Evolutionary conservation across 2,113 vertebrate species (phyloP), one percentile per base, ranked within the genome.

Genomic region (Taurulus bubalis): DNA sequence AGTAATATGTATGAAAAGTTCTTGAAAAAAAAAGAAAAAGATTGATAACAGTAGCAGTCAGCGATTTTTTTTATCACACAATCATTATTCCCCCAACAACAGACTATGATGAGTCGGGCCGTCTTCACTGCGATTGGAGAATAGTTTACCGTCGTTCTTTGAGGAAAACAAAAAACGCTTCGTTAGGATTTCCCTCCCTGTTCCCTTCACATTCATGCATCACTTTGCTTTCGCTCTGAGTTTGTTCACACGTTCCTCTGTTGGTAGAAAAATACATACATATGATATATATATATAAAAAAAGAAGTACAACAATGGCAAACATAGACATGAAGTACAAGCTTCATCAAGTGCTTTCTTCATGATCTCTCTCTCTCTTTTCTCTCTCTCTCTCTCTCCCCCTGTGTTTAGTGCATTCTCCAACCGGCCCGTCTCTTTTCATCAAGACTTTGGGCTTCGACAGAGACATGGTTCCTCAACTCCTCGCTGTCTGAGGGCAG

Each of bases 231-330:
- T 80, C 85, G 76, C 73, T 84, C 80, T 2, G 6, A 45, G 36
- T 84, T 87, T 75, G 73, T 60, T 88, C 88, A 91, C 85, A 85
- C 76, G 45, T 82, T 87, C 73, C 76, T 85, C 85, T 86, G 84
- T 92, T 90, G 91, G 90, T 95, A 95, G 87, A 95, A 95, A 95
- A 95, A 95, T 94, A 94, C 92, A 91, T 90, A 94, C 92, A 92
- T 91, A 87, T 92, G 80, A 91, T 91, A 92, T 92, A 28, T 28
- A 22, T 20, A 56, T 14, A 5, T 71, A 77, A 79, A 85, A 90
- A 91, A 85, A 87, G 93, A 92, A 87, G 76, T 87, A 87, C 84
- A 91, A 90, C 71, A 77, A 92, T 83, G 87, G 92, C 86, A 90
- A 93, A 92, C 89, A 85, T 81, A 89, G 76, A 86, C 71, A 74